Evolutionary conservation across 2,113 vertebrate species (phyloP).

Genomic region (Dendrocopos noguchii): DNA sequence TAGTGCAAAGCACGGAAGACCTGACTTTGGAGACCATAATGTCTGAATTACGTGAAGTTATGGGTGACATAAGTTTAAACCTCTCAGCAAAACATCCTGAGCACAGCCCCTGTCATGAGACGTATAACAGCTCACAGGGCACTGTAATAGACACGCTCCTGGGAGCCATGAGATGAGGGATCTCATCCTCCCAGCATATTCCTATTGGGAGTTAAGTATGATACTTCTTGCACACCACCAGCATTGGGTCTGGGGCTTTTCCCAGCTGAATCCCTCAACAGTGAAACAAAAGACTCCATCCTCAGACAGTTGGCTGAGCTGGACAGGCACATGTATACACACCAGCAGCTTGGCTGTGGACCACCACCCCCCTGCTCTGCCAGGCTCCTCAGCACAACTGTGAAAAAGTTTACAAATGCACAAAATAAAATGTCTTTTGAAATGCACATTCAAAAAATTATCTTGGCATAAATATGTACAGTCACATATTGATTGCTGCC

Average conservation of each 20-base stretch:
- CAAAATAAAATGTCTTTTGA: accelerated
- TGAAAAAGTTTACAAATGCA: background rate
- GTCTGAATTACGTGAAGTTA: background rate
- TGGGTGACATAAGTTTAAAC: background rate
- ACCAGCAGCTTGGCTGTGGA: background rate
- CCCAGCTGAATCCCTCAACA: background rate
- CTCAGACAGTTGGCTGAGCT: accelerated
- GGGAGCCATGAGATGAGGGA: accelerated
- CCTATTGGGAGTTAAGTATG: background rate
- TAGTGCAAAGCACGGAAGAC: background rate
- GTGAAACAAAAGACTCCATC: background rate
- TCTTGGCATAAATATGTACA: too few relatives aligned
- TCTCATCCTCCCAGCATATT: accelerated
- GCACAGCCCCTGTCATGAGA: accelerated
- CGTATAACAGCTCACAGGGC: background rate
- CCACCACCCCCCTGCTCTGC: background rate
- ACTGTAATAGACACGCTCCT: background rate
- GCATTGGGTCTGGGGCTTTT: background rate
- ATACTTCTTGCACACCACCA: background rate
- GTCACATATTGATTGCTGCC: background rate
- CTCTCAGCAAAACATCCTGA: background rate
- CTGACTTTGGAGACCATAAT: background rate
- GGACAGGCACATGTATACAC: accelerated
- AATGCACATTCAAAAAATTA: background rate
- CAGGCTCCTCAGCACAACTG: accelerated